These are phyloP conservation scores for Leucophenga maculata DNA, from an alignment of 2,888 invertebrate genomes.

Conservation along the genomic window DNA sequence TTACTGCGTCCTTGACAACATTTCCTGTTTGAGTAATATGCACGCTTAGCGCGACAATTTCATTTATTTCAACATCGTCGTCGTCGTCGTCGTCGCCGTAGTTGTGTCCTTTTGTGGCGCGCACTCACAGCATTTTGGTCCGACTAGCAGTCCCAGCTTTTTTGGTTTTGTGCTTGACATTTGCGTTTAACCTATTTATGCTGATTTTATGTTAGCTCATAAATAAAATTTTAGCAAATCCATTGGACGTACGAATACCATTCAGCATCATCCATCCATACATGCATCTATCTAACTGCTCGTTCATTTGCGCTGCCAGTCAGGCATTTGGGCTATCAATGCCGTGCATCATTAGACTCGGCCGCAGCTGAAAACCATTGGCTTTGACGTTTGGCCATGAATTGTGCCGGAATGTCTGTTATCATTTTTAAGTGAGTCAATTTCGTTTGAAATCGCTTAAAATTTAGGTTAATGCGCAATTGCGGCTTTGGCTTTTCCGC, in stretches of 20 bases:
- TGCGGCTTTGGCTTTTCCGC: not conserved
- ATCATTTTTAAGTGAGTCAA: constrained; percentile 16
- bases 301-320: not conserved
- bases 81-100: no score
- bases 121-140: not conserved
- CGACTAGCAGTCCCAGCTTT: not conserved
- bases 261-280: not conserved
- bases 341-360: constrained; percentile 46
- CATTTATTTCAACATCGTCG: not conserved
- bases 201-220: constrained; percentile 68
- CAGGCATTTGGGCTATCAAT: constrained; percentile 52
- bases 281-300: not conserved
- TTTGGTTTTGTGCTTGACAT: constrained; percentile 55
- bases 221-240: constrained; percentile 67
- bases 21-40: constrained; percentile 1
- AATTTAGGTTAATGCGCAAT: constrained; percentile 3
- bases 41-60: constrained; percentile 4
- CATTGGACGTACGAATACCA: constrained; percentile 44
- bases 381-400: not conserved
- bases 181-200: constrained; percentile 70
- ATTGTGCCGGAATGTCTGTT: not conserved
- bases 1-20: constrained; percentile 1
- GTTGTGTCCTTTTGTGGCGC: no score
- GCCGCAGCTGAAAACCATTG: constrained; percentile 18
- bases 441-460: not conserved